phyloP scores from a whole-genome alignment of 1,140 invertebrate genomes.

The honey bee (Apis mellifera) region DNA sequence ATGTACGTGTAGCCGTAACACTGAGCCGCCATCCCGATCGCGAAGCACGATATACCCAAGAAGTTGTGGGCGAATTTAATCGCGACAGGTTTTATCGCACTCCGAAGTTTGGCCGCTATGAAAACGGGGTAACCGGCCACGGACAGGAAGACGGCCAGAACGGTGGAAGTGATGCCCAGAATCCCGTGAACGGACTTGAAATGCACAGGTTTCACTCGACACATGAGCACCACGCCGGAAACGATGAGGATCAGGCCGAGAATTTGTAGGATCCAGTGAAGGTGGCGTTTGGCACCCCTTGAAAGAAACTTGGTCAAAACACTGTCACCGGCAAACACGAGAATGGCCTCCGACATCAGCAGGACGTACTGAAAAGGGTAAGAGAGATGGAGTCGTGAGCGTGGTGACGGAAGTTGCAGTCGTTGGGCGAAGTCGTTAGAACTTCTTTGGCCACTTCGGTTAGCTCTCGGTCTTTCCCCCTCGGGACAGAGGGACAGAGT shows the following conservation, averaged over 20 bases:
- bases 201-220: constrained; percentile 45
- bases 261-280: constrained; percentile 74
- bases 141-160: constrained; percentile 53
- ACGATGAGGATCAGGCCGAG: constrained; percentile 65
- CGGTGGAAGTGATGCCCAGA: constrained; percentile 66
- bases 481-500: neutral
- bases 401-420: constrained; percentile 19
- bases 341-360: constrained; percentile 74
- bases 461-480: neutral
- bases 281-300: constrained; percentile 64
- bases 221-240: constrained; percentile 64
- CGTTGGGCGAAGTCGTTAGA: constrained; percentile 49
- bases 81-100: constrained; percentile 63
- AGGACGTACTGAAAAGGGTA: constrained; percentile 72
- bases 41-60: constrained; percentile 70
- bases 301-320: constrained; percentile 61
- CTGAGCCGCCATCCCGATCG: constrained; percentile 68
- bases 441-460: constrained; percentile 50
- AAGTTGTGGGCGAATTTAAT: constrained; percentile 72
- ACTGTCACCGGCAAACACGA: constrained; percentile 64
- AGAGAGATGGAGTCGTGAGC: constrained; percentile 47
- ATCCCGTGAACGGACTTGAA: constrained; percentile 67
- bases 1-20: constrained; percentile 64
- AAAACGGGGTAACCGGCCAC: constrained; percentile 66
- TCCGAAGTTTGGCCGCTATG: constrained; percentile 64